Evolutionary conservation across 2,888 invertebrate species (phyloP).

Genomic region (Drosophila borealis): DNA sequence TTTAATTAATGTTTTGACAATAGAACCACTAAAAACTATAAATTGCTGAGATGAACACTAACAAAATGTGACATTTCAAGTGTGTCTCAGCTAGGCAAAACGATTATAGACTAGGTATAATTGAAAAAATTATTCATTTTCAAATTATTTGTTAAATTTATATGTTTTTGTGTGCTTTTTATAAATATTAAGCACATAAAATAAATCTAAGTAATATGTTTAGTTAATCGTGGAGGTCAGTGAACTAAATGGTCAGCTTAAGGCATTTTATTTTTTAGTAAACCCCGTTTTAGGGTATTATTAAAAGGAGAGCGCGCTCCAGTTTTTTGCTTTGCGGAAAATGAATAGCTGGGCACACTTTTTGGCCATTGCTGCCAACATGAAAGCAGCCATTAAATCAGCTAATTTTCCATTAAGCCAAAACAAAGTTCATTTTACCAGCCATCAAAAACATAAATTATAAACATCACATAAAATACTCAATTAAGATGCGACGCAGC

Average conservation of each 20-base stretch:
- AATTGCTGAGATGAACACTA: constrained; percentile 11
- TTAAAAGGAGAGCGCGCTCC: too few species aligned
- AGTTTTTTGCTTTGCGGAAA: neutral
- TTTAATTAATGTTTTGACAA: constrained; percentile 53
- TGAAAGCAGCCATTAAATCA: constrained; percentile 48
- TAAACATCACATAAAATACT: constrained; percentile 66
- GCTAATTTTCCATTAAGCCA: constrained; percentile 58
- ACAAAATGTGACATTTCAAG: constrained; percentile 19
- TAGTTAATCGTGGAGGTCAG: constrained; percentile 26
- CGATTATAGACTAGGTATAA: neutral
- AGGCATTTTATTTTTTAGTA: neutral
- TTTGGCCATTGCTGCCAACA: constrained; percentile 14
- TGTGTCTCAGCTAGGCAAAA: constrained; percentile 16
- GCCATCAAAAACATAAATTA: constrained; percentile 66
- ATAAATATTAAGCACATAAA: constrained; percentile 11
- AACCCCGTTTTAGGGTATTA: neutral
- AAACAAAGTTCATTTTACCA: constrained; percentile 49
- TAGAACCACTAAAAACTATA: constrained; percentile 29
- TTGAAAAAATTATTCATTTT: constrained; percentile 2
- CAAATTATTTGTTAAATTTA: constrained; percentile 1
- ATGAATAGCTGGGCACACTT: constrained; percentile 27
- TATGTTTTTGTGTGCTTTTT: neutral
- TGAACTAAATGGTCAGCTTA: constrained; percentile 29
- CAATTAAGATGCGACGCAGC: constrained; percentile 63
- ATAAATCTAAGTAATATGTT: constrained; percentile 7